Conservation (phyloP, 2,797 vertebrate species). For the Apodemus agrarius region DNA sequence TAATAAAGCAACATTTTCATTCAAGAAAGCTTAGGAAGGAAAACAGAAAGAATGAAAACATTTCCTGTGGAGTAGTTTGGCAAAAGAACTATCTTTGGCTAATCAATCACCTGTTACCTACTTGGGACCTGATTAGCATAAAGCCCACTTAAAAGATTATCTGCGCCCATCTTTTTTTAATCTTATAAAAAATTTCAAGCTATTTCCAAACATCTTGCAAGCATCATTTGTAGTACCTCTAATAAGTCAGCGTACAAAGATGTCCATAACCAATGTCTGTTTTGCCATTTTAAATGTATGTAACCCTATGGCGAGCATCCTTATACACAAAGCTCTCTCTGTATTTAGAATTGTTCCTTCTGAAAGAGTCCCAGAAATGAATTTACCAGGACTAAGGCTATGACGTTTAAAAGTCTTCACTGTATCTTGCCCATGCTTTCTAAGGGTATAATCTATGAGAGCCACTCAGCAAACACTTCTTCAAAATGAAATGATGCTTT, state of each 20-base stretch:
- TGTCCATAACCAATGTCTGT: neutral
- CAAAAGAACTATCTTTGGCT: conserved; percentile 7
- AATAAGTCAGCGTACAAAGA: neutral
- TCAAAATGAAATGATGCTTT: conserved; percentile 2
- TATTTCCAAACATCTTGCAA: conserved; percentile 13
- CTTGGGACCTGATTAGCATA: neutral
- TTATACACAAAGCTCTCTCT: neutral
- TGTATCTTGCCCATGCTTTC: neutral
- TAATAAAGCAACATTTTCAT: conserved; percentile 30
- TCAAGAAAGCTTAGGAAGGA: conserved; percentile 42
- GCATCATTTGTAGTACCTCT: neutral
- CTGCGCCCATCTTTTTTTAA: neutral
- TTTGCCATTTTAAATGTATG: neutral
- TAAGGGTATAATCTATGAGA: neutral
- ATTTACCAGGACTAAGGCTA: neutral
- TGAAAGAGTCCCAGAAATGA: neutral
- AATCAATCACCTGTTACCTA: conserved; percentile 16
- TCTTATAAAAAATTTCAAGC: neutral
- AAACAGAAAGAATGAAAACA: neutral
- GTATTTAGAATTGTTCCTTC: neutral
- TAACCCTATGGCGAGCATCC: neutral
- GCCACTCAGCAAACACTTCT: neutral
- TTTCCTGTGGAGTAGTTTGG: neutral
- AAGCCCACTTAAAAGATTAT: conserved; percentile 35
- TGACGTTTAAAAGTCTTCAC: conserved; percentile 28